phyloP scores from a whole-genome alignment of 2,888 invertebrate species.

The Nowickia ferox region DNA sequence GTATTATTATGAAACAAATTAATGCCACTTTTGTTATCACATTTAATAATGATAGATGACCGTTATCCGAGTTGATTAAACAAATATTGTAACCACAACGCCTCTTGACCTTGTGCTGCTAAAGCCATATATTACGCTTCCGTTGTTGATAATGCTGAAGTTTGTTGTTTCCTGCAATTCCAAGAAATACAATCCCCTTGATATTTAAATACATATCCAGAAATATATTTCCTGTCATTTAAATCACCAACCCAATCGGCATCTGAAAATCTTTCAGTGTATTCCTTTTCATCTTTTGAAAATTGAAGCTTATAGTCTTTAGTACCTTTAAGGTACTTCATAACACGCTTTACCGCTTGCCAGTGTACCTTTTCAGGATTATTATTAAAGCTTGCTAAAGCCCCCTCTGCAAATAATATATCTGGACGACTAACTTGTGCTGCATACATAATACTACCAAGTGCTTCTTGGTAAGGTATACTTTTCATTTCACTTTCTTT shows the following conservation, averaged over 20 bases:
- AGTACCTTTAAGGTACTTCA: constrained; percentile 34
- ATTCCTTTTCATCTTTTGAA: constrained; percentile 9
- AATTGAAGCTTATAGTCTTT: constrained; percentile 8
- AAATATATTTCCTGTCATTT: constrained; percentile 29
- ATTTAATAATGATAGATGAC: constrained; percentile 17
- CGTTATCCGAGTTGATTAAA: constrained; percentile 16
- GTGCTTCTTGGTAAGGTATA: constrained; percentile 27
- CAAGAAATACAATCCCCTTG: constrained; percentile 30
- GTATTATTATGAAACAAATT: constrained; percentile 12
- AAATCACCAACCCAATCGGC: constrained; percentile 43
- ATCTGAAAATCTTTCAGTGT: constrained; percentile 17
- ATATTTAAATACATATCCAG: constrained; percentile 28
- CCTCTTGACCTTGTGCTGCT: constrained; percentile 33
- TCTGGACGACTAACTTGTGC: constrained; percentile 43
- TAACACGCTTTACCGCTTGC: no score
- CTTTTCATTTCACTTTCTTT: constrained; percentile 38
- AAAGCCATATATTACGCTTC: constrained; percentile 47
- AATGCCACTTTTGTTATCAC: not conserved
- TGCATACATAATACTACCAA: constrained; percentile 35
- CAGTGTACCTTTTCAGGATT: no score
- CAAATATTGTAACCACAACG: constrained; percentile 19
- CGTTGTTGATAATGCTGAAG: constrained; percentile 37
- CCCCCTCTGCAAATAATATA: constrained; percentile 16
- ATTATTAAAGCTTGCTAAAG: no score
- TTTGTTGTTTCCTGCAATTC: constrained; percentile 32